Percentiles rank a stretch among this genome's conserved stretches.
These are phyloP conservation scores for Eriosoma lanigerum DNA, from an alignment of 1,140 invertebrate genomes.

Conservation along the genomic window DNA sequence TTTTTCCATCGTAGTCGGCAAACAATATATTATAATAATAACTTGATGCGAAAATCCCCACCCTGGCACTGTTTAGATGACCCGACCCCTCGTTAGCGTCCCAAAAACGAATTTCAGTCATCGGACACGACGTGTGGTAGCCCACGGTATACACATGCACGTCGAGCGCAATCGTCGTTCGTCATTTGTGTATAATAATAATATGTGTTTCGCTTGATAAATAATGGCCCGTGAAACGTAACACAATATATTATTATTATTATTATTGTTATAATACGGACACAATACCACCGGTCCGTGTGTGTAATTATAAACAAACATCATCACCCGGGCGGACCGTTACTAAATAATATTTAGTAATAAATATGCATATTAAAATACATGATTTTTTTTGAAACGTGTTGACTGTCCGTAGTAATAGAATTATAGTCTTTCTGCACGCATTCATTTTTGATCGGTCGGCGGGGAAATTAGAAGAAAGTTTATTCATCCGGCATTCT, in stretches of 20 bases:
- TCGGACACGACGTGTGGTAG: not conserved
- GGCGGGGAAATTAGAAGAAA: not conserved
- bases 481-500: too few species aligned
- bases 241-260: not conserved
- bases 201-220: too few species aligned
- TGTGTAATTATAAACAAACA: slow-evolving; percentile 15
- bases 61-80: too few species aligned
- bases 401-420: not conserved
- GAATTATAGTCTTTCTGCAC: too few species aligned
- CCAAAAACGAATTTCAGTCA: slow-evolving; percentile 12
- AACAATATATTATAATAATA: too few species aligned
- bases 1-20: too few species aligned
- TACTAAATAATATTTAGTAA: not conserved
- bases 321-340: not conserved
- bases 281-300: not conserved
- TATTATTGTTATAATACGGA: too few species aligned
- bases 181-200: not conserved
- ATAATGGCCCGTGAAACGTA: not conserved
- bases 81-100: not conserved
- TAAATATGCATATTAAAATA: not conserved
- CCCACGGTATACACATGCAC: not conserved
- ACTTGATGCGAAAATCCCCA: not conserved
- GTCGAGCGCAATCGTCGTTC: not conserved
- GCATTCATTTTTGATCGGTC: too few species aligned
- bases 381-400: not conserved